Evolutionary conservation across 2,113 vertebrate species (phyloP).

Genomic region (Thamnaconus septentrionalis): DNA sequence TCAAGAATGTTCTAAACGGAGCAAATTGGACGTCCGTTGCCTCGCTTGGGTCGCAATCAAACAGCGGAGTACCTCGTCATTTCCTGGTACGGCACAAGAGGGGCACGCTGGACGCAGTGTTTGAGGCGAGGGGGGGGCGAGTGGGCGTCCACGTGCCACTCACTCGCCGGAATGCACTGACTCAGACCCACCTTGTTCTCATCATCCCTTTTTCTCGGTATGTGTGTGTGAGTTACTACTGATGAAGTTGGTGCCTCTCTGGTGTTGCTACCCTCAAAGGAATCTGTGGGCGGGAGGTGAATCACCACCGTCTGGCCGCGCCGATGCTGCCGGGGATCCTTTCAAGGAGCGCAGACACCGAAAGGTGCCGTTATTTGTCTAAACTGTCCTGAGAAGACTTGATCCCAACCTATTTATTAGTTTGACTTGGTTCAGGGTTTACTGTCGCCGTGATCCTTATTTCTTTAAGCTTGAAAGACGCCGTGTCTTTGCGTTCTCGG

Average conservation of each 20-base stretch:
- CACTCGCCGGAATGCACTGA: conserved; percentile 40
- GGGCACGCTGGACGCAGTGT: conserved; percentile 17
- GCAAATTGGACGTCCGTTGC: conserved; percentile 16
- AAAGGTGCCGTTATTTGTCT: conserved; percentile 66
- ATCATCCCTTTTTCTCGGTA: conserved; percentile 31
- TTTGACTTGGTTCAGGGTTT: conserved; percentile 80
- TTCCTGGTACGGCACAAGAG: conserved; percentile 39
- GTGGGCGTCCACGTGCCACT: conserved; percentile 33
- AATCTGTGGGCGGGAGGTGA: conserved; percentile 14
- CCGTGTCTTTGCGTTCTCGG: conserved; percentile 58
- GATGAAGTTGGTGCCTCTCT: conserved; percentile 50
- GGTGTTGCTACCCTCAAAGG: conserved; percentile 19
- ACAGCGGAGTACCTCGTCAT: conserved; percentile 36
- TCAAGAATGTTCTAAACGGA: conserved; percentile 32
- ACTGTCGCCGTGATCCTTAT: conserved; percentile 61
- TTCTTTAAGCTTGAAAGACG: conserved; percentile 60
- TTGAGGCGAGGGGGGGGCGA: conserved; percentile 1
- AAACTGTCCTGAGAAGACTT: conserved; percentile 83
- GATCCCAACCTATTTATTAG: conserved; percentile 83
- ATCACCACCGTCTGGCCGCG: conserved; percentile 11
- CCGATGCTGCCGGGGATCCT: conserved; percentile 44
- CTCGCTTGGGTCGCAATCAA: conserved; percentile 10
- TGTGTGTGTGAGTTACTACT: conserved; percentile 61
- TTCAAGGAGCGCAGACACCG: conserved; percentile 59
- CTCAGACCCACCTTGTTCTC: conserved; percentile 28